Conservation (phyloP, 1,140 invertebrate species). For the Tigriopus japonicus region DNA sequence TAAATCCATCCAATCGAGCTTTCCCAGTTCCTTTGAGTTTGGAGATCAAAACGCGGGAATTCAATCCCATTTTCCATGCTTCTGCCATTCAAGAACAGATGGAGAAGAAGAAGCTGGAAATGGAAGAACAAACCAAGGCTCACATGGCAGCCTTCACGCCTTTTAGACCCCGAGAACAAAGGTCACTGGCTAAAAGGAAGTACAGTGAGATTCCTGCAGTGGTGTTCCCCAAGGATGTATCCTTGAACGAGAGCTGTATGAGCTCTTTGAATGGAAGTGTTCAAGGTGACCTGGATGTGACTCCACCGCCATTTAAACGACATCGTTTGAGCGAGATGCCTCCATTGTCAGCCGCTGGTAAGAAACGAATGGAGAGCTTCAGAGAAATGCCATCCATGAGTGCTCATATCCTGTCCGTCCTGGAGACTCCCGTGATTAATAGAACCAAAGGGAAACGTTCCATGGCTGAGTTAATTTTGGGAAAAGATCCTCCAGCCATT, state of each 20-base stretch:
- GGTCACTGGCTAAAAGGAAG: not conserved
- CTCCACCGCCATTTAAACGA: not conserved
- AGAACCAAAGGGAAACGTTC: no score
- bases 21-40: not conserved
- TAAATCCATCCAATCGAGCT: not conserved
- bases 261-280: no score
- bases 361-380: not conserved
- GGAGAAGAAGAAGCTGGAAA: not conserved
- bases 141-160: slow-evolving; percentile 2
- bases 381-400: not conserved
- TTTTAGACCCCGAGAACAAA: not conserved
- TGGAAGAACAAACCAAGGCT: not conserved
- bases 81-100: not conserved
- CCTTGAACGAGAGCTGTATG: no score
- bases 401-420: not conserved
- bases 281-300: not conserved
- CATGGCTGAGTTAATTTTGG: no score
- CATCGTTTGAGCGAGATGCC: not conserved
- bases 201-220: not conserved
- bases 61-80: not conserved
- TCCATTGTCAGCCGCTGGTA: not conserved
- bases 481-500: no score
- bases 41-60: not conserved
- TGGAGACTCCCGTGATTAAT: no score
- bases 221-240: no score